These are phyloP conservation scores for Argyrosomus japonicus DNA, from an alignment of 2,113 vertebrate species.

Conservation along the genomic window DNA sequence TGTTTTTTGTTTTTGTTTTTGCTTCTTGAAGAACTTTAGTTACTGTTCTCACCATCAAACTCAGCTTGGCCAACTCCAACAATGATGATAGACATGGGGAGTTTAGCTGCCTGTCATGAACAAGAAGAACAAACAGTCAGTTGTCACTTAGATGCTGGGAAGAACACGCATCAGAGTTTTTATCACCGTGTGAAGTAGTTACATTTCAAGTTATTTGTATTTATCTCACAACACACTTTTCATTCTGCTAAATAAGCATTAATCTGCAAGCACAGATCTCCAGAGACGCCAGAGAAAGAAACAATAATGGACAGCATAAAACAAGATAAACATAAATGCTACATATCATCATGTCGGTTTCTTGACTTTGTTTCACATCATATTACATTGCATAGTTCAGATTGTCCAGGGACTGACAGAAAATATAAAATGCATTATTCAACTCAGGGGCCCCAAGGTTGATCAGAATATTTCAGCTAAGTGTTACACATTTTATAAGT, in stretches of 20 bases:
- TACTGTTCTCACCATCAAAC: conserved; percentile 91
- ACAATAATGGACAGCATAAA: conserved; percentile 25
- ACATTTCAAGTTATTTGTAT: conserved; percentile 27
- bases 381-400: conserved; percentile 15
- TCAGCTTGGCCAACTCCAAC: conserved; percentile 95
- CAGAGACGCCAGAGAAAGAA: conserved; percentile 7
- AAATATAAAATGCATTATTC: conserved; percentile 47
- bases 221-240: conserved; percentile 18
- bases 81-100: conserved; percentile 98
- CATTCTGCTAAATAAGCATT: conserved; percentile 10
- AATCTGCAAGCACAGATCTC: conserved; percentile 11
- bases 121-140: conserved; percentile 53
- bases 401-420: background rate
- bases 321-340: conserved; percentile 44
- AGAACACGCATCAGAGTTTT: background rate
- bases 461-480: conserved; percentile 15
- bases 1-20: background rate
- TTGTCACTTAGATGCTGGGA: conserved; percentile 7
- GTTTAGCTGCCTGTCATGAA: conserved; percentile 89
- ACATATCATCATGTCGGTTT: conserved; percentile 13
- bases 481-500: background rate
- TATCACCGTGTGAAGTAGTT: background rate
- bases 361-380: conserved; percentile 17
- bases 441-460: conserved; percentile 13
- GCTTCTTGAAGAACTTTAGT: background rate